phyloP scores from a whole-genome alignment of 2,113 vertebrate species.

The Climacteris rufus region DNA sequence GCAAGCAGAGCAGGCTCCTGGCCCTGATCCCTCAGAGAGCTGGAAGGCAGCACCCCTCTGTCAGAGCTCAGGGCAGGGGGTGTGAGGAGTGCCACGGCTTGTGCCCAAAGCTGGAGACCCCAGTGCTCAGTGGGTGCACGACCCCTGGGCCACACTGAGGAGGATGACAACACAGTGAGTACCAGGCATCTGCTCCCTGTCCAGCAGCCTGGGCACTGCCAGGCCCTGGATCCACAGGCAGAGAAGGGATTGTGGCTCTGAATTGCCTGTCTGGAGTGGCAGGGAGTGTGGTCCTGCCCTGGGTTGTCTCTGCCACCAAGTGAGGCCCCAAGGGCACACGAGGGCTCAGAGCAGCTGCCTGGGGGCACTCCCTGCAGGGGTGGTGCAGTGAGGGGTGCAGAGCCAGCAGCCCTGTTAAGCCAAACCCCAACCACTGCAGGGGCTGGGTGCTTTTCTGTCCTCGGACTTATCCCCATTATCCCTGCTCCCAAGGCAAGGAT shows the following conservation, averaged over 20 bases:
- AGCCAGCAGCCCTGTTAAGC: not conserved
- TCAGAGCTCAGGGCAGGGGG: not conserved
- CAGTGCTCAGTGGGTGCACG: not conserved
- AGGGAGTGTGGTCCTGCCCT: not conserved
- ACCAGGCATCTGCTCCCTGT: fast-evolving
- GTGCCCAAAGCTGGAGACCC: not conserved
- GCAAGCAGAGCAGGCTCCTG: not conserved
- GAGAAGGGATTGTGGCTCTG: not conserved
- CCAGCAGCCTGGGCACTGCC: not conserved
- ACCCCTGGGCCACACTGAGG: fast-evolving
- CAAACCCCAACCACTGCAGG: not conserved
- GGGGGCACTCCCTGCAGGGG: not conserved
- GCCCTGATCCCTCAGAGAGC: not conserved
- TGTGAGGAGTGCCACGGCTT: not conserved
- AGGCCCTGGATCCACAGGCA: not conserved
- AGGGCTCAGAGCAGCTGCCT: not conserved
- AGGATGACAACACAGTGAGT: not conserved
- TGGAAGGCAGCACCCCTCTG: not conserved
- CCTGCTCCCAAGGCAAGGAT: not conserved
- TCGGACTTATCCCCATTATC: not conserved
- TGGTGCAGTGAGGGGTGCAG: not conserved
- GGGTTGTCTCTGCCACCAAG: not conserved
- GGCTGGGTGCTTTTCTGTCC: not conserved
- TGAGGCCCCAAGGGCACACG: fast-evolving
- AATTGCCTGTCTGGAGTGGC: not conserved